Base-by-base conservation (phyloP, 2,888 invertebrate species). In the Drosophila melanosoma region DNA sequence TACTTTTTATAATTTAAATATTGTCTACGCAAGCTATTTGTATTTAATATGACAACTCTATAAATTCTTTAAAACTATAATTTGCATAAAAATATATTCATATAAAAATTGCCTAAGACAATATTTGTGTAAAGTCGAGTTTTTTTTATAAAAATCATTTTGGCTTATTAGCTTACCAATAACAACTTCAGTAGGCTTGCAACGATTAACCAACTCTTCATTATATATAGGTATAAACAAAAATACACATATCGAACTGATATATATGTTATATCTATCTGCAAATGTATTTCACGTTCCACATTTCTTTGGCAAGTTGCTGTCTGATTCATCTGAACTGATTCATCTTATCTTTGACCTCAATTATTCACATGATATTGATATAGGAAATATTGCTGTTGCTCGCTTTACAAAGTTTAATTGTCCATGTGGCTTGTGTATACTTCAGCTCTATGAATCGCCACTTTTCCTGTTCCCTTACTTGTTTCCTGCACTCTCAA, bases 381-480 rank as follows among this genome's bases (percentile, higher is more conserved):
- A 49, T 60, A 58, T 49, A 15, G n/a, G 38, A 68, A 7, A 26
- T n/a, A 54, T 45, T 33, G 57, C 20, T 7, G 36, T 17, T 32
- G 69, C 51, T 42, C 51, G 38, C 49, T 42, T 68, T n/a, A 29
- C 54, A 48, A 52, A 63, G 68, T 67, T 77, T 82, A 71, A 76
- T 81, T 70, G 83, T 38, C 68, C 83, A 81, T 81, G 82, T 80
- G 83, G 83, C 53, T 57, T 65, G 40, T 71, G 69, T 70, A 67
- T 51, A 56, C 57, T 54, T 76, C 58, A 72, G 40, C 63, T 61
- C 29, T 40, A 23, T 61, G 60, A 62, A 32, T 56, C 57, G 60
- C 56, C 49, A 17, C 11, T 23, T 51, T 20, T n/a, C 32, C 52
- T 20, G 1, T 38, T 10, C 11, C 40, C 63, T 15, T 23, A 2